Base-by-base conservation (phyloP, 2,113 vertebrate species). In the Nettapus auritus region DNA sequence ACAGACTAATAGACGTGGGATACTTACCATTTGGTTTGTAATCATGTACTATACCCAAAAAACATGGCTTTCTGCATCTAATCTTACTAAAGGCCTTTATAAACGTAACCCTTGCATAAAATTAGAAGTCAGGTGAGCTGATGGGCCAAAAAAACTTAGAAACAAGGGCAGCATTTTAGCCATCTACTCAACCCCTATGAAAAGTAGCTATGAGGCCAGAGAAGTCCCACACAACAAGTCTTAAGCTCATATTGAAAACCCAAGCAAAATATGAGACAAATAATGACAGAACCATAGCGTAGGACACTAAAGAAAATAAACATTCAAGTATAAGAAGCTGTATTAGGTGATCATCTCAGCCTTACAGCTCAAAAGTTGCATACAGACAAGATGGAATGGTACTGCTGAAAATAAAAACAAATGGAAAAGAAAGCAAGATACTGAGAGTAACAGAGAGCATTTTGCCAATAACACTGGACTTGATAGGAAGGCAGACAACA, bases 11-110 rank as follows among this genome's bases (percentile, higher is more conserved):
- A 64, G 38, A 81, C 74, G 91, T 67, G 56, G 64, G 20, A 16
- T 82, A 96, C 83, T 93, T 84, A 90, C 83, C 78, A 7, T 84
- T 19, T 29, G 6, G 25, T 33, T 9, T 50, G 48, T 13, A 86
- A 75, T 4, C 4, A 62, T 18, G 5, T 12, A 26, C 34, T 48
- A 52, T 6, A 64, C 5, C 42, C 16, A 52, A 80, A 92, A 90
- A 56, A 14, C 31, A 69, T 2, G 4, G 21, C 21, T 85, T 70
- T 16, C 42, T 55, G 33, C 36, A 88, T 12, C 33, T 86, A 50
- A 76, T 75, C 5, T 44, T 6, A 60, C 9, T 60, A 26, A 53
- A 68, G 22, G 17, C 14, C 48, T 85, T 33, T 57, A 73, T n/a
- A 94, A 86, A 66, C 22, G 21, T 36, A 19, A 71, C 29, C 13